Evolutionary conservation across 2,888 invertebrate genomes (phyloP), one percentile per base, ranked within the genome.

Genomic region (Drosophila incognita): DNA sequence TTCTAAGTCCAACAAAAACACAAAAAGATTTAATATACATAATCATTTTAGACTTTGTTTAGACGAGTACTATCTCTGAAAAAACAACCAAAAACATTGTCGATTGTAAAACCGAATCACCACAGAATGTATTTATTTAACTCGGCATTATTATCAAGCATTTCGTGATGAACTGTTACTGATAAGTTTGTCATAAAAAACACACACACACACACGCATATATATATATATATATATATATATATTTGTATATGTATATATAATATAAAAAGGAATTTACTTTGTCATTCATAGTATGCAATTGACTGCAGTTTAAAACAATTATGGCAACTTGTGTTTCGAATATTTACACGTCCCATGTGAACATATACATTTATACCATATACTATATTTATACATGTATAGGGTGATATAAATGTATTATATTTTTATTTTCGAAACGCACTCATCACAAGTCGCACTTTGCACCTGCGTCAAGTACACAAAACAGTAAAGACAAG

Each of bases 381-480:
- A 21, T 48, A n/a, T 10, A n/a, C 10, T 10, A 40, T 40, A n/a
- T 10, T 4, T 2, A 40, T n/a, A n/a, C 2, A 40, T n/a, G 5
- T 11, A 21, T 21, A 40, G 7, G 36, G 7, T 18, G 18, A 36
- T 1, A 38, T 38, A 18, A 18, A 18, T 21, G n/a, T 27, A 35
- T n/a, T 54, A 15, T 31, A 35, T 15, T 46, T 24, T 29, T 51
- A 51, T 33, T 40, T 73, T 69, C 57, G 64, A 46, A 52, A 63
- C 62, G 68, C 49, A 60, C 75, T 75, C 69, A 68, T 27, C 64
- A 24, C 13, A 42, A 51, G 31, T 62, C 60, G 76, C 65, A 79
- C 79, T 79, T 79, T 77, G 79, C 79, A 66, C 79, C 76, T 35
- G 54, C 62, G 11, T 3, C 5, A 21, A 46, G 4, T 64, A 33